Base-by-base conservation (phyloP, 2,797 vertebrate genomes). In the Manis crassicaudata region DNA sequence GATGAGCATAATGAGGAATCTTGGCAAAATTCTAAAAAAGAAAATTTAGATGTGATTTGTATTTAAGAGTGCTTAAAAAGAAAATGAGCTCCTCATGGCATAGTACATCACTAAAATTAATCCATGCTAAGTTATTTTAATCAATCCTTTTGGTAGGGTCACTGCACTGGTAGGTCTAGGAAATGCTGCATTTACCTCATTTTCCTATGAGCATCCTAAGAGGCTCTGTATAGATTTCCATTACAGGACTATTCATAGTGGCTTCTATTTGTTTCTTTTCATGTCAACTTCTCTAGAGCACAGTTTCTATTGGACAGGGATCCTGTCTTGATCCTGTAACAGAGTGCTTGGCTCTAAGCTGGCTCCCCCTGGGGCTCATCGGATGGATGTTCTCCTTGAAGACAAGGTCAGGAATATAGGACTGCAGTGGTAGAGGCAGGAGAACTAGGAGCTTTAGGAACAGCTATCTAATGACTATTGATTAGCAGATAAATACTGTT, bases 1-100 rank as follows among this genome's bases (percentile, higher is more conserved):
- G 29, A n/a, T 21, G 52, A 70, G n/a, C 25, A 32, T 25, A 52
- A 60, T 27, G 68, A 75, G 54, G 73, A 80, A 18, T 67, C 32
- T 27, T 43, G 80, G 35, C 20, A 72, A 82, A 94, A 93, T 93
- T 73, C 58, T 60, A 29, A 52, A 85, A 52, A 43, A 11, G 92
- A 50, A 93, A 75, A 77, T 89, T 76, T 67, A 62, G 37, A 80
- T 56, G 29, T 40, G 6, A 88, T 88, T 94, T 86, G n/a, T 82
- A 81, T 18, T 82, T 68, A 40, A 68, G 37, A 35, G n/a, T 35
- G 58, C 12, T 83, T 85, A 14, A 89, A 87, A 83, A 93, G 77
- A 88, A 86, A 94, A 84, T 7, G 25, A 88, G 8, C 10, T 37
- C 16, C 29, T 35, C 16, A 3, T 5, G 27, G 72, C 9, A 54